phyloP scores from a whole-genome alignment of 2,113 vertebrate species.

The Muscicapa adusta region DNA sequence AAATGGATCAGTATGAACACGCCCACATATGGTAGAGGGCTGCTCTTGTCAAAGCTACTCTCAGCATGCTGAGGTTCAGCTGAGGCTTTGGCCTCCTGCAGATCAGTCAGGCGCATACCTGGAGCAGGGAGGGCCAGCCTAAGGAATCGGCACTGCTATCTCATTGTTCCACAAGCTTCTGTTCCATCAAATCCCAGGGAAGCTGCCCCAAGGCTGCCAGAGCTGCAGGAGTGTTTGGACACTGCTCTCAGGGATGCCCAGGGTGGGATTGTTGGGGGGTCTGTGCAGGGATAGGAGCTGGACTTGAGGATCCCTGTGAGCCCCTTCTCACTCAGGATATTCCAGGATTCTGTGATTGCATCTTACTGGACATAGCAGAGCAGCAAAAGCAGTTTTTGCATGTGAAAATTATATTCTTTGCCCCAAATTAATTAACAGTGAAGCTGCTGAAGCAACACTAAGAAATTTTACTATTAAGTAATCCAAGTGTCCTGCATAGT shows the following conservation, averaged over 20 bases:
- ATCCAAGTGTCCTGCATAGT: neutral
- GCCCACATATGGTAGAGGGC: accelerated
- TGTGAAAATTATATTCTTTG: accelerated
- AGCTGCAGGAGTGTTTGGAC: neutral
- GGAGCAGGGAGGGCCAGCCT: neutral
- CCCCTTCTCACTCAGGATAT: neutral
- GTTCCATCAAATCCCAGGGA: neutral
- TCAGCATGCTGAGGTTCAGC: neutral
- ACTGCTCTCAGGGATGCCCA: accelerated
- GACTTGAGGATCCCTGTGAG: accelerated
- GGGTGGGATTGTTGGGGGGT: neutral
- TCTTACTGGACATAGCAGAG: accelerated
- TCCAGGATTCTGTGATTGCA: neutral
- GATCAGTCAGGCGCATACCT: neutral
- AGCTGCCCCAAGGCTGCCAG: neutral
- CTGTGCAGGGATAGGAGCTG: neutral
- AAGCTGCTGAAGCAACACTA: neutral
- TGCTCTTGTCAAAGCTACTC: neutral
- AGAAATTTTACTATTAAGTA: neutral
- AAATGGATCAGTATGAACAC: neutral
- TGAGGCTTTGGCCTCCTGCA: neutral
- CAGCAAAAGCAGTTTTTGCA: neutral
- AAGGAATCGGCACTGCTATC: accelerated
- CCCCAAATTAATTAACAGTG: neutral
- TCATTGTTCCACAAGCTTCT: neutral